Conservation (phyloP, 1,140 invertebrate genomes). For the Drosophila navojoa region DNA sequence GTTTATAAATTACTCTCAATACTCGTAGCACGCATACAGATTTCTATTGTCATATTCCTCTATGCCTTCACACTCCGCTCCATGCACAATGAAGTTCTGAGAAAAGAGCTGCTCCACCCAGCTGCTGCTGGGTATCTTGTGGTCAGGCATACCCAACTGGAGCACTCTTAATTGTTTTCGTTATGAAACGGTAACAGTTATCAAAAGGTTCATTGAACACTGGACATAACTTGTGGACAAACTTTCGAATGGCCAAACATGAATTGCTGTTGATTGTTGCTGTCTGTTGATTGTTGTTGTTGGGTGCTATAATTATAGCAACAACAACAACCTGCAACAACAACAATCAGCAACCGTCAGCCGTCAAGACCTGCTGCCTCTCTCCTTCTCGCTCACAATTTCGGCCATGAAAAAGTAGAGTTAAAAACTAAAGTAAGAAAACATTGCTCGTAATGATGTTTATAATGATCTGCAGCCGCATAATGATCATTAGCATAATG, state of each 20-base stretch:
- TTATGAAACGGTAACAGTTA: constrained; percentile 44
- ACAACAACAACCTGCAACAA: neutral
- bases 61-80: too few relatives aligned
- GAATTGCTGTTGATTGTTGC: constrained; percentile 6
- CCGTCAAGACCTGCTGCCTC: too few relatives aligned
- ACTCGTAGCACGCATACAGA: too few relatives aligned
- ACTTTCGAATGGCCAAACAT: constrained; percentile 43
- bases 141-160: too few relatives aligned
- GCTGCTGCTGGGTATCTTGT: too few relatives aligned
- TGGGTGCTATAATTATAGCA: constrained; percentile 44
- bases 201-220: constrained; percentile 53
- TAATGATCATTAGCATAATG: constrained; percentile 15
- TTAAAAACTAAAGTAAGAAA: constrained; percentile 24
- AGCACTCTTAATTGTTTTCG: neutral
- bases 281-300: constrained; percentile 23
- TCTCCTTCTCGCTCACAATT: neutral
- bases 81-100: too few relatives aligned
- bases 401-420: constrained; percentile 28
- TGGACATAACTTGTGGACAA: constrained; percentile 33
- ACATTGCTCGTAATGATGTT: constrained; percentile 1
- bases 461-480: constrained; percentile 6
- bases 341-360: too few relatives aligned
- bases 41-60: too few relatives aligned
- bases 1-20: too few relatives aligned
- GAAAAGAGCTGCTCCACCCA: too few relatives aligned